A percentile compares a stretch with the other conserved stretches of the same genome.
Conservation (phyloP, 2,888 invertebrate genomes). For the Hetaerina titia region DNA sequence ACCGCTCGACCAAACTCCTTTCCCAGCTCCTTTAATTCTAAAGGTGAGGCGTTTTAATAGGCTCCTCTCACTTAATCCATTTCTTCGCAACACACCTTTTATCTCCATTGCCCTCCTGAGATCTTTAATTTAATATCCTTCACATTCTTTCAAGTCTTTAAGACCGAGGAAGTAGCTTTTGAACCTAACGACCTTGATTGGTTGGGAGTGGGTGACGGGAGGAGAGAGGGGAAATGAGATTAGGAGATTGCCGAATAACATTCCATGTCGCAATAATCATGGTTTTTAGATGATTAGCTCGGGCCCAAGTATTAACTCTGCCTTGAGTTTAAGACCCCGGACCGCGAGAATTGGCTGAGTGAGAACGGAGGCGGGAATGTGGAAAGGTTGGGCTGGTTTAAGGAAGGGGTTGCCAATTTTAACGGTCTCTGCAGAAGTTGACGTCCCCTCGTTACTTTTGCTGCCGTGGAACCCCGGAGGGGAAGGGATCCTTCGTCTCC, state of each 20-base stretch:
- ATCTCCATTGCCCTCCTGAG: neutral
- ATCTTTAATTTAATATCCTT: constrained; percentile 15
- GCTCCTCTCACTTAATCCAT: constrained; percentile 1
- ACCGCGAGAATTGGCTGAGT: neutral
- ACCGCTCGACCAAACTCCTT: neutral
- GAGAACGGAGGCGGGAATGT: neutral
- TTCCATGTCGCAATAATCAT: neutral
- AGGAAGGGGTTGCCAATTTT: neutral
- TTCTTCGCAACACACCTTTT: neutral
- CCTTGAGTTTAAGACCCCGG: neutral
- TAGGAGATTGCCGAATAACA: neutral
- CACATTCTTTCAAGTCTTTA: neutral
- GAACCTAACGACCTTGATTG: neutral
- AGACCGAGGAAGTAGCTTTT: neutral
- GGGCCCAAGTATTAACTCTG: neutral
- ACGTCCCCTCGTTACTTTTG: neutral
- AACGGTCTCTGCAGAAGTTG: neutral
- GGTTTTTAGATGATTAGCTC: constrained; percentile 2
- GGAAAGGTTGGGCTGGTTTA: too few relatives aligned
- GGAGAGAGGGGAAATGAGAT: neutral
- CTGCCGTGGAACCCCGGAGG: neutral
- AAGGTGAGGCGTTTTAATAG: neutral
- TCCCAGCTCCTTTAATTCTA: neutral
- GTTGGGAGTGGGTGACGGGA: neutral
- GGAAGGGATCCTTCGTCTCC: neutral